These are phyloP conservation scores for Heliothis subflexa DNA, from an alignment of 1,140 invertebrate genomes.

Conservation along the genomic window DNA sequence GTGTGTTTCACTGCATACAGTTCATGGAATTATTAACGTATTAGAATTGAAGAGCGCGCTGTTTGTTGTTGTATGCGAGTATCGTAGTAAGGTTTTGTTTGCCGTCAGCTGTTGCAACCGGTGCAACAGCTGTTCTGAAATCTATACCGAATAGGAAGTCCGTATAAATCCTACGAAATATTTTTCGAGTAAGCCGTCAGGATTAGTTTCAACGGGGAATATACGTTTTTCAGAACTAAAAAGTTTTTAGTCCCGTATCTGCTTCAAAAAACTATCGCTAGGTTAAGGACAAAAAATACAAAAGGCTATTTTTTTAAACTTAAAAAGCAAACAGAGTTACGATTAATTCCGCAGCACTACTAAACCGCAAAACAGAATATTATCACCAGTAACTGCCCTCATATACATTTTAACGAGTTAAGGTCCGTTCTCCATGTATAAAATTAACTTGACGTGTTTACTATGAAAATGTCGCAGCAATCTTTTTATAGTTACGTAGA, in stretches of 20 bases:
- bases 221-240: neutral
- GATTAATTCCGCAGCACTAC: conserved; percentile 1
- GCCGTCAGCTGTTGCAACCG: neutral
- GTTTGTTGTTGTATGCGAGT: neutral
- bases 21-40: neutral
- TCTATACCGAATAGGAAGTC: neutral
- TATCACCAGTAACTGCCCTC: conserved; percentile 22
- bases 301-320: neutral
- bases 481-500: conserved; percentile 50
- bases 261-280: no score
- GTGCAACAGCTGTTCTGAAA: neutral
- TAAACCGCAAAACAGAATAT: neutral
- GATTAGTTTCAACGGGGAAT: neutral
- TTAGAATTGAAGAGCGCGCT: neutral
- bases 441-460: conserved; percentile 41
- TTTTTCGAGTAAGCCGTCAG: neutral
- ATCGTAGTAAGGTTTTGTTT: conserved; percentile 3
- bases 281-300: no score
- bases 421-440: conserved; percentile 38
- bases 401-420: conserved; percentile 33
- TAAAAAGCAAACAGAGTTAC: neutral
- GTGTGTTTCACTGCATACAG: neutral
- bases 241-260: no score
- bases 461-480: conserved; percentile 50
- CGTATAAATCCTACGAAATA: neutral